phyloP scores from a whole-genome alignment of 1,140 invertebrate species.

The Ctenoplectra terminalis region DNA sequence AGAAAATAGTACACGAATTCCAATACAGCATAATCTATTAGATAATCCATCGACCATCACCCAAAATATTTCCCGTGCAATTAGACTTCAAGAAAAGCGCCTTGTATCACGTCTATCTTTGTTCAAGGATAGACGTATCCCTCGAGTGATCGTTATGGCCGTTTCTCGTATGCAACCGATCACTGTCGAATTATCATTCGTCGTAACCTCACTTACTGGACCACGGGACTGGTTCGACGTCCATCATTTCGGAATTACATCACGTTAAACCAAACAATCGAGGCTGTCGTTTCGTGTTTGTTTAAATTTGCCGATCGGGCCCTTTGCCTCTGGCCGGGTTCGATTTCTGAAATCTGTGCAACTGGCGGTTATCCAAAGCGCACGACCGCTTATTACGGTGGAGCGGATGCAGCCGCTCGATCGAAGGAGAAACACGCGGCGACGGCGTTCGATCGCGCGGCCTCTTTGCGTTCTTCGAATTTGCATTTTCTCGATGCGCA shows the following conservation, averaged over 20 bases:
- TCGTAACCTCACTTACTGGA: neutral
- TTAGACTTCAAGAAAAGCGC: neutral
- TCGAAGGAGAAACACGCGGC: slow-evolving; percentile 15
- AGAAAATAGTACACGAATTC: neutral
- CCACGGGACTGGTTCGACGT: neutral
- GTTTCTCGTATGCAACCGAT: neutral
- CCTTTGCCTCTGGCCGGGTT: neutral
- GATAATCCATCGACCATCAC: neutral
- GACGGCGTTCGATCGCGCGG: neutral
- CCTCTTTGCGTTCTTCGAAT: neutral
- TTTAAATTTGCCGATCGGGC: neutral
- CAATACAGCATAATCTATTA: neutral
- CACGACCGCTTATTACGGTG: neutral
- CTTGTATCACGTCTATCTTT: neutral
- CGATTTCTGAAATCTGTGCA: slow-evolving; percentile 31
- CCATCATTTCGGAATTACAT: neutral
- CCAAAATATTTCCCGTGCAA: neutral
- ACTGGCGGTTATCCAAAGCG: slow-evolving; percentile 36
- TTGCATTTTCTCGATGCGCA: neutral
- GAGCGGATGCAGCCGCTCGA: neutral
- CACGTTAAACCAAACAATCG: neutral
- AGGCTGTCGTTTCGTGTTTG: neutral
- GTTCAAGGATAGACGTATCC: neutral
- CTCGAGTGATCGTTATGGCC: neutral
- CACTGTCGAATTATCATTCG: neutral